These are phyloP conservation scores for Nerophis ophidion DNA, from an alignment of 2,113 vertebrate species.

Conservation along the genomic window DNA sequence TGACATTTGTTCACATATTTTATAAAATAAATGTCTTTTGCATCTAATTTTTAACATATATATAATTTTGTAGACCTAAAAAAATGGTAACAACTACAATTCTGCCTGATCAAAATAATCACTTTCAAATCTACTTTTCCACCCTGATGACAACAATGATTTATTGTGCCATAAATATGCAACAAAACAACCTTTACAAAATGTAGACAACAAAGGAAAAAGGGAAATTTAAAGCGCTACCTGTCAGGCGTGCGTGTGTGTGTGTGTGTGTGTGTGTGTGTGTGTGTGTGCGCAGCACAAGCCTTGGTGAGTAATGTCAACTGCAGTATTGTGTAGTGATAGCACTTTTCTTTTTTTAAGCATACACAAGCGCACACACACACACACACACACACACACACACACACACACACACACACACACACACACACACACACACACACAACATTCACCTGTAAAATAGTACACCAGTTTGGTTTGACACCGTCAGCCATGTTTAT, in stretches of 20 bases:
- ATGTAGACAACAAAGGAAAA: neutral
- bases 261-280: conserved; percentile 3
- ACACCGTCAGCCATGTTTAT: too few relatives aligned
- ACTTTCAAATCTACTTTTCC: too few relatives aligned
- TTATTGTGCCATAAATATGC: neutral
- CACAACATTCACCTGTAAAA: too few relatives aligned
- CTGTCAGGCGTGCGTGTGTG: conserved; percentile 4
- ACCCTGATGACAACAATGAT: neutral
- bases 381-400: conserved; percentile 22
- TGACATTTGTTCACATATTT: too few relatives aligned
- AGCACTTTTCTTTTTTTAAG: conserved; percentile 31
- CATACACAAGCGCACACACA: conserved; percentile 16
- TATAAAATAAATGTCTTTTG: too few relatives aligned
- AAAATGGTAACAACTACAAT: too few relatives aligned
- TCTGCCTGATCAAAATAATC: too few relatives aligned
- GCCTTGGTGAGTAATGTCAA: conserved; percentile 33
- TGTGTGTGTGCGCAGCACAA: conserved; percentile 12
- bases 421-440: too few relatives aligned
- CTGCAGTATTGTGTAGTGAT: conserved; percentile 32
- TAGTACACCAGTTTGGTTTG: too few relatives aligned
- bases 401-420: neutral
- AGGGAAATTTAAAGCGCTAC: neutral
- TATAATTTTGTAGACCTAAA: too few relatives aligned
- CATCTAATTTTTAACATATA: too few relatives aligned
- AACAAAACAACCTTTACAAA: too few relatives aligned